Evolutionary conservation across 53 echinoderm and acorn worm genomes (phyloP), one percentile per base, ranked within the genome.

Genomic region (Apostichopus leukothele): DNA sequence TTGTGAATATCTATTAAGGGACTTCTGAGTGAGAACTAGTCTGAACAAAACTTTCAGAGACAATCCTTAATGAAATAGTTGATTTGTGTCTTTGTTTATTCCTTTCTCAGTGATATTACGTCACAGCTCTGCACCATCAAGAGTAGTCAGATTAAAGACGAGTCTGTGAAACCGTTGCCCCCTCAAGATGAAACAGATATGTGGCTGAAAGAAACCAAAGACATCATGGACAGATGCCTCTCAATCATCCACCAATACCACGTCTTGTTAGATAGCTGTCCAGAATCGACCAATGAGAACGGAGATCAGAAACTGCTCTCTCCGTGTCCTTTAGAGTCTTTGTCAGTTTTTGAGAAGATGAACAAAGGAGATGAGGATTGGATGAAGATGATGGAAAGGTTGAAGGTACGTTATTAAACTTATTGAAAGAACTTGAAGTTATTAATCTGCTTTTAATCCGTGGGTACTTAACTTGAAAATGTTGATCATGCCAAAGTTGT

Each of bases 231-330:
- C 92, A 78, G 88, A 20, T 54, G 90, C 9, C 78, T 90, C 52
- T 91, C 91, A 57, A 93, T 90, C 0, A 26, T 89, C 53, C 55
- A 52, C 79, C 94, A 98, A 89, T 94, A 91, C 78, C 51, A 84
- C 11, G 53, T 91, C 75, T 60, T 98, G 66, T 86, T 94, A 50
- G 95, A 98, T 20, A 92, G 92, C 83, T 94, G 95, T 78, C 98
- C 98, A 5, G 87, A 78, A 67, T 57, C 18, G 53, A 73, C 84
- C 71, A 67, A 81, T 51, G 75, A 86, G 7, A 90, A 90, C 5
- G 86, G 86, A 7, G 78, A 89, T 10, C 60, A 23, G 74, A 87
- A 25, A 20, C 76, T 11, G 39, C 27, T 27, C 4, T 90, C 68
- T n/a, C 98, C 98, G 22, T 71, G 93, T 16, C 95, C 92, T 53